Base-by-base conservation (phyloP, 2,797 vertebrate species). In the Rhabdomys pumilio region DNA sequence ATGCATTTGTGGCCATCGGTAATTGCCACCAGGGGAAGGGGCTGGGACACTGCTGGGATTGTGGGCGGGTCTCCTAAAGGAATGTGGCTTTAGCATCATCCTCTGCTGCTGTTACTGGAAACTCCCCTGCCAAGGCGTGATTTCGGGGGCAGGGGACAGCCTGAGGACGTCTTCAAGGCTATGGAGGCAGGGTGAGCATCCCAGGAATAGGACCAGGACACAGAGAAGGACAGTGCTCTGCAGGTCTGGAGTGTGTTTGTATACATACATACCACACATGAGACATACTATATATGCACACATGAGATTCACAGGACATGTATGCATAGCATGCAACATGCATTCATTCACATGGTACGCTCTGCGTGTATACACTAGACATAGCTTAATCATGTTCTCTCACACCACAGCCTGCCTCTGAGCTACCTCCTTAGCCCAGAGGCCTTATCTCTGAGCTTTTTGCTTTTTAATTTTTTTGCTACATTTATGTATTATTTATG, bases 1-100 rank as follows among this genome's bases (percentile, higher is more conserved):
- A 99, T 0, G 98, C 99, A 4, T 99, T 99, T 91, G 98, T 99
- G 98, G 99, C 99, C 92, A 99, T 99, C 14, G 99, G 99, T 99
- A 98, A 99, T 98, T 98, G 53, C 69, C 1, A 38, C 77, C 12
- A 3, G 22, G 76, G 0, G 0, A 57, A 77, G 77, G 84, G 67
- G 9, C 61, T n/a, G 47, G 34, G 50, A 6, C n/a, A 20, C 55
- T 20, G 1, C 6, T 41, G 55, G 50, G 50, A 17, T 29, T 31
- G 3, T 31, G 93, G 67, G 57, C 34, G 2, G 85, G 55, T 50
- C 47, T 77, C 57, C 91, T 57, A 53, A 26, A 31, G 57, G 29
- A 19, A 44, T 11, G 15, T 38, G 44, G 38, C 77, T 34, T 12
- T 59, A 55, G 53, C 22, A 31, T 53, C 88, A 61, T 69, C n/a